Evolutionary conservation across 2,113 vertebrate species (phyloP).

Genomic region (Perognathus longimembris): DNA sequence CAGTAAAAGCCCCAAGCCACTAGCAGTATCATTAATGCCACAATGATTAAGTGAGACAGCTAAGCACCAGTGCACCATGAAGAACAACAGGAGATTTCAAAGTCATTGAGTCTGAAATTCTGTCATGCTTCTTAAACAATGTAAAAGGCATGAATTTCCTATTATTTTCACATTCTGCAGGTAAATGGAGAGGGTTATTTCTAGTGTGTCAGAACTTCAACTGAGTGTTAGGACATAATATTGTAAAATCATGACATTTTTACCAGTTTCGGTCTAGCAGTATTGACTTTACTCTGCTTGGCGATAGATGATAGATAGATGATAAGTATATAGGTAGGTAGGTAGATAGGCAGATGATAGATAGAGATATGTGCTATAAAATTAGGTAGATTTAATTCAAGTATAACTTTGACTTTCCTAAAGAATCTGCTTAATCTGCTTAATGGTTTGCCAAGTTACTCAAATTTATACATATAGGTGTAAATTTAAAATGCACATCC

Average conservation of each 20-base stretch:
- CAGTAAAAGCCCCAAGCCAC: constrained; percentile 67
- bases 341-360: too few relatives aligned
- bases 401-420: not conserved
- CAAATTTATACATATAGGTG: not conserved
- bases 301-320: not conserved
- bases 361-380: too few relatives aligned
- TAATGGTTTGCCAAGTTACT: not conserved
- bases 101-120: constrained; percentile 70
- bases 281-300: not conserved
- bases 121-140: constrained; percentile 52
- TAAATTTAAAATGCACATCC: not conserved
- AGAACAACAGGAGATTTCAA: constrained; percentile 78
- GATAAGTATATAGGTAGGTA: too few relatives aligned
- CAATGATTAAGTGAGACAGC: constrained; percentile 76
- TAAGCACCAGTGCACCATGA: constrained; percentile 67
- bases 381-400: not conserved
- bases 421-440: constrained; percentile 35
- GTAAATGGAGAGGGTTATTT: constrained; percentile 25
- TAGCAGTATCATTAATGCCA: constrained; percentile 77
- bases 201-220: constrained; percentile 41
- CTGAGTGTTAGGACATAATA: not conserved
- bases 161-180: constrained; percentile 49
- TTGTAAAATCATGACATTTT: constrained; percentile 16
- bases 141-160: constrained; percentile 41
- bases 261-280: not conserved